Conservation (phyloP, 2,888 invertebrate species). For the Eupithecia inturbata region DNA sequence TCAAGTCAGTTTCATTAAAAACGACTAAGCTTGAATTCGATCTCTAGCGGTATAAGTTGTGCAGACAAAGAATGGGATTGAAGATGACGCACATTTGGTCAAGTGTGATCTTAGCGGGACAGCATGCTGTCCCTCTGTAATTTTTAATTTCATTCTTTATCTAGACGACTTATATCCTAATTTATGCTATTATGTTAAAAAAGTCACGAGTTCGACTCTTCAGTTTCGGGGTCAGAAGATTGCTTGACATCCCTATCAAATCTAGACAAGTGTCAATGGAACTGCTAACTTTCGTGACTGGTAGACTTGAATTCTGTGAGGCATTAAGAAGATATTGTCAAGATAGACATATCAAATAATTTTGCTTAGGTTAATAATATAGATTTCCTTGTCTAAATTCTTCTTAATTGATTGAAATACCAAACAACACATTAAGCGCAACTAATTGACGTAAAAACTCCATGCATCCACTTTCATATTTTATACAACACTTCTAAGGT, state of each 20-base stretch:
- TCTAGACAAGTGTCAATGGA: background rate
- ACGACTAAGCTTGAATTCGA: background rate
- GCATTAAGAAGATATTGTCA: background rate
- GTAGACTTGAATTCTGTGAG: background rate
- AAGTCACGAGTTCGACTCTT: background rate
- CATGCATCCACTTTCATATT: conserved; percentile 19
- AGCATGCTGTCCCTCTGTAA: background rate
- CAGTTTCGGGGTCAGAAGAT: background rate
- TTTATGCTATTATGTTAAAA: background rate
- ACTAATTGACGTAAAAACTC: conserved; percentile 13
- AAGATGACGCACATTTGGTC: background rate
- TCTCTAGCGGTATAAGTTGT: background rate
- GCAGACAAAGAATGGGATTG: background rate
- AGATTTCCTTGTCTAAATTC: background rate
- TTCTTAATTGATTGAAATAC: conserved; percentile 10
- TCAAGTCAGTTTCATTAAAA: background rate
- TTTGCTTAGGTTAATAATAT: background rate
- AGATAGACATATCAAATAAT: background rate
- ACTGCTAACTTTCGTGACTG: background rate
- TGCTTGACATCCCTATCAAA: background rate
- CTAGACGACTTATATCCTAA: background rate
- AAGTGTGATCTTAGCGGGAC: background rate
- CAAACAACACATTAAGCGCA: conserved; percentile 31
- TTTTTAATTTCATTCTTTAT: background rate
- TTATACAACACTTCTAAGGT: conserved; percentile 13